A percentile compares a stretch with the other conserved stretches of the same genome.
These are phyloP conservation scores for Thunnus albacares DNA, from an alignment of 2,797 vertebrate species.

Conservation along the genomic window DNA sequence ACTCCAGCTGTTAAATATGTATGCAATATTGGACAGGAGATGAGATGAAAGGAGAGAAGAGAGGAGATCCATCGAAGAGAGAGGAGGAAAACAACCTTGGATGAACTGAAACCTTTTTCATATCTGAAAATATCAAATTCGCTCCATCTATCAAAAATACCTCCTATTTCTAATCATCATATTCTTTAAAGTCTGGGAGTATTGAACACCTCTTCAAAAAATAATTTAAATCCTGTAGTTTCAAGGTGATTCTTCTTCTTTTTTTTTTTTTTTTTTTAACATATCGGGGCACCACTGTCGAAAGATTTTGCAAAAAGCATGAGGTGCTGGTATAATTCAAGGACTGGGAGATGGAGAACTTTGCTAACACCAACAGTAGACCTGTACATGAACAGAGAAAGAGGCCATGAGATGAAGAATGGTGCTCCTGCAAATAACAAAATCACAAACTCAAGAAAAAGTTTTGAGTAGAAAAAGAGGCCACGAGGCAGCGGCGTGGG, in stretches of 20 bases:
- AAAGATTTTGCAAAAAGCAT: background rate
- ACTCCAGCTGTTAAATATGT: slow-evolving; percentile 50
- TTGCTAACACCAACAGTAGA: too few relatives aligned
- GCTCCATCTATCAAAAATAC: background rate
- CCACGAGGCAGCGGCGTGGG: too few relatives aligned
- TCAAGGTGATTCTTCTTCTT: too few relatives aligned
- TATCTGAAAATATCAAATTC: background rate
- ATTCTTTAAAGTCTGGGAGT: background rate
- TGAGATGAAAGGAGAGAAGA: slow-evolving; percentile 8
- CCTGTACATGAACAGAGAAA: background rate
- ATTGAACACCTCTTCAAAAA: background rate
- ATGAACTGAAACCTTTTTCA: background rate
- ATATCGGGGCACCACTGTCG: background rate
- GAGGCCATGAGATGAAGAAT: too few relatives aligned
- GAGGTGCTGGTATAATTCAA: background rate
- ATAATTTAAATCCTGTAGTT: background rate
- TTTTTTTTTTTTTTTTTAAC: background rate
- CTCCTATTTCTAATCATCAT: background rate
- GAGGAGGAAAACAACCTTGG: slow-evolving; percentile 6
- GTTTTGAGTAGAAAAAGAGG: background rate
- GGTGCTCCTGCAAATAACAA: too few relatives aligned
- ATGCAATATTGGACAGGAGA: slow-evolving; percentile 15
- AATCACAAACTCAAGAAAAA: too few relatives aligned
- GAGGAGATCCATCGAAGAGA: too few relatives aligned
- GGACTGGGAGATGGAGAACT: background rate